These are phyloP conservation scores for Semicossyphus pulcher DNA, from an alignment of 2,113 vertebrate species.

Conservation along the genomic window DNA sequence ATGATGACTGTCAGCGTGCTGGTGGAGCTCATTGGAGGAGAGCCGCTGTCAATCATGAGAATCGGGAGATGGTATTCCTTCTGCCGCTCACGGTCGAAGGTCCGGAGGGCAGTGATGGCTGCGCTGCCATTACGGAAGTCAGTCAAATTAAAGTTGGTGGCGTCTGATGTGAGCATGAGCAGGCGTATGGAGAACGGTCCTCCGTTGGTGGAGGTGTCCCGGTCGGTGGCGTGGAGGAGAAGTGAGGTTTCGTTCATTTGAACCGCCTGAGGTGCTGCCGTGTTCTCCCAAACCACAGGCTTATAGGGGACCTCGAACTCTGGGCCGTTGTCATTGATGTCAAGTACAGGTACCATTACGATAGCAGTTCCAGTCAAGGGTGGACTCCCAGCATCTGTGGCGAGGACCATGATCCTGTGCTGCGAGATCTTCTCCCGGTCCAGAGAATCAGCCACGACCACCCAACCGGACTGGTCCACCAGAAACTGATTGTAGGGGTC, in stretches of 20 bases:
- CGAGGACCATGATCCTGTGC: constrained; percentile 86
- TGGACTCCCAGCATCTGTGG: constrained; percentile 85
- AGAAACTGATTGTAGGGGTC: constrained; percentile 87
- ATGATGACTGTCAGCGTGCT: constrained; percentile 86
- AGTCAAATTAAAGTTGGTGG: constrained; percentile 85
- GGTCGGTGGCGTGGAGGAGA: constrained; percentile 85
- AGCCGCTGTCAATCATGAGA: constrained; percentile 89
- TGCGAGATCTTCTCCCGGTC: constrained; percentile 86
- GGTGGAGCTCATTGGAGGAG: constrained; percentile 89
- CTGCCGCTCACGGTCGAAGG: constrained; percentile 89
- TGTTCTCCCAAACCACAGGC: constrained; percentile 91
- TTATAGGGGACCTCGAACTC: constrained; percentile 88
- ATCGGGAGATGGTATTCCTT: constrained; percentile 87
- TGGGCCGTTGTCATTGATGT: constrained; percentile 90
- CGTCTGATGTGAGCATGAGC: constrained; percentile 72
- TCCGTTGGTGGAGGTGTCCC: constrained; percentile 84
- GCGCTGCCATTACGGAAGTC: constrained; percentile 89
- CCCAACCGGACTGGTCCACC: constrained; percentile 86
- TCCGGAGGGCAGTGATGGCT: constrained; percentile 80
- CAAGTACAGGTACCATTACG: constrained; percentile 84
- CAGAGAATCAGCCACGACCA: constrained; percentile 84
- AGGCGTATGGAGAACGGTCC: constrained; percentile 87
- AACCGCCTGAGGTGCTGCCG: constrained; percentile 82
- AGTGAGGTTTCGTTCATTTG: constrained; percentile 87
- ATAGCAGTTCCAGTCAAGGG: constrained; percentile 86